Base-by-base conservation (phyloP, 2,113 vertebrate species). In the Pachycephala philippinensis region DNA sequence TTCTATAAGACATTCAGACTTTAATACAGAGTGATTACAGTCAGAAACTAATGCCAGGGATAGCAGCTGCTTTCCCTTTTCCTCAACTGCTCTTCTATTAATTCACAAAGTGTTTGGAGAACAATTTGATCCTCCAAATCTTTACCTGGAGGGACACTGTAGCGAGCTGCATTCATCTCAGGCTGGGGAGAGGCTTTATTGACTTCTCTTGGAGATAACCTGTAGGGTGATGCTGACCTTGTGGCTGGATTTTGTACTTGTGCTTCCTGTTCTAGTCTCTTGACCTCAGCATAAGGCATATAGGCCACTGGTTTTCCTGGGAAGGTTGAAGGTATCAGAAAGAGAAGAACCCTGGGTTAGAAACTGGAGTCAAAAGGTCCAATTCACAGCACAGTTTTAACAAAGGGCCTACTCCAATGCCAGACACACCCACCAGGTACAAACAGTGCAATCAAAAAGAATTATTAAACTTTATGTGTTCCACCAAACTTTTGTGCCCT, bases 121-220 rank as follows among this genome's bases (percentile, higher is more conserved):
- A 45, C 18, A 87, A 83, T 65, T 84, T 65, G 17, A 63, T 49
- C 45, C 31, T 70, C 28, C 23, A 45, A 24, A 15, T 76, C 79
- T 92, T 98, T 98, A 99, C 99, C 99, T 99, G 99, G 99, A 1
- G 98, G 99, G 97, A 99, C 98, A 97, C 98, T 99, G 97, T 97
- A 99, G 91, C 98, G 97, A 74, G 98, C 96, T 87, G 98, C 85
- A 80, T 97, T 98, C 98, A 94, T 95, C 72, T 98, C 98, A 10
- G 98, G 98, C 96, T 98, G 98, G 45, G 98, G 98, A 49, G 98
- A 98, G 84, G 98, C 98, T 97, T 98, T 99, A 97, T 98, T 98
- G 94, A 98, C 97, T 94, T 99, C 99, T 84, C 99, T 98, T 28
- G 98, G 98, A 89, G 98, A 99, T 13, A 98, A 97, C 96, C 98